Conservation (phyloP, 2,888 invertebrate species). For the Aspidiotus destructor region DNA sequence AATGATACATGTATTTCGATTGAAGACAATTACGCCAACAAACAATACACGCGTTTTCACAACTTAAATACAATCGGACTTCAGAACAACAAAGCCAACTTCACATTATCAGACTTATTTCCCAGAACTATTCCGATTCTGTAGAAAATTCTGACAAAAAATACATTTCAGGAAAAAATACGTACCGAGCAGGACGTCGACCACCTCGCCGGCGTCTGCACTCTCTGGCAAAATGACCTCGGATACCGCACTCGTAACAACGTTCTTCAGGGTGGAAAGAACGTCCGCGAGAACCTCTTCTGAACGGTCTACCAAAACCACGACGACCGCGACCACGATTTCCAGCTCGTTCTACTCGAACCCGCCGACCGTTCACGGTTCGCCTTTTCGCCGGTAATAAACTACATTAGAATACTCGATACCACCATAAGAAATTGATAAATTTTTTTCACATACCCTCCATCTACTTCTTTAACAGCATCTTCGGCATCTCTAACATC, state of each 20-base stretch:
- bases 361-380: conserved; percentile 78
- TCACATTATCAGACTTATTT: too few species aligned
- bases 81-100: too few species aligned
- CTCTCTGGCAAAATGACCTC: conserved; percentile 88
- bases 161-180: too few species aligned
- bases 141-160: too few species aligned
- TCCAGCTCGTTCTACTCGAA: conserved; percentile 81
- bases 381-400: conserved; percentile 40
- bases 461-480: conserved; percentile 59
- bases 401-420: too few species aligned
- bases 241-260: conserved; percentile 88
- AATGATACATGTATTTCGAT: too few species aligned
- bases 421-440: too few species aligned
- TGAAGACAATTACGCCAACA: too few species aligned
- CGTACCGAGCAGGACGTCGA: too few species aligned
- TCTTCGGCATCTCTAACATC: conserved; percentile 87
- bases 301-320: conserved; percentile 14
- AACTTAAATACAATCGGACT: too few species aligned
- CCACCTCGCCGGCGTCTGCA: conserved; percentile 50
- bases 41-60: too few species aligned
- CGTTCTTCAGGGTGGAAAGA: conserved; percentile 83
- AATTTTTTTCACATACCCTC: conserved; percentile 42
- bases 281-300: conserved; percentile 45
- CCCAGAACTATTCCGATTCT: too few species aligned
- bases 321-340: conserved; percentile 35